Conservation (phyloP, 2,888 invertebrate genomes). For the Melitaea athalia region DNA sequence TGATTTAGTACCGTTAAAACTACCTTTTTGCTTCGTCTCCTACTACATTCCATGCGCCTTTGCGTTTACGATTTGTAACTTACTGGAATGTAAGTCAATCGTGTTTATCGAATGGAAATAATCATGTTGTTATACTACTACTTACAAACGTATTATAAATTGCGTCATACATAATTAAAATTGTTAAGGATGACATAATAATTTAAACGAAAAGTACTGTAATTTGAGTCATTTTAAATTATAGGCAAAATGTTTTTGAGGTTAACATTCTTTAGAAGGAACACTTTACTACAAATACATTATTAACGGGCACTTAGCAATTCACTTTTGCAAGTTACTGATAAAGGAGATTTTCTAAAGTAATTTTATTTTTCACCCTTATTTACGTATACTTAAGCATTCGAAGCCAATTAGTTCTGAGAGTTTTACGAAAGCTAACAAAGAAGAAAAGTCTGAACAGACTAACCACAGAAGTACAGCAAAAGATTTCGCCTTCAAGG, state of each 20-base stretch:
- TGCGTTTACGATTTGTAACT: conserved; percentile 13
- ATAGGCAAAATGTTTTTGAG: background rate
- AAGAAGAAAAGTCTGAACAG: conserved; percentile 62
- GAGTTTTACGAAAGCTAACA: conserved; percentile 58
- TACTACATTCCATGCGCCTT: conserved; percentile 52
- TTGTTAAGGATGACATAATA: too few relatives aligned
- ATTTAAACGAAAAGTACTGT: too few relatives aligned
- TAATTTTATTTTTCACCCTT: conserved; percentile 37
- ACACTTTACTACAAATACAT: conserved; percentile 20
- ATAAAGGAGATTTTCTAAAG: conserved; percentile 28
- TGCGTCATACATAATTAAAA: too few relatives aligned
- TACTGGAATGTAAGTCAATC: conserved; percentile 31
- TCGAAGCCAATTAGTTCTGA: conserved; percentile 55
- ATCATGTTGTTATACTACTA: too few relatives aligned
- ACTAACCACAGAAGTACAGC: conserved; percentile 64
- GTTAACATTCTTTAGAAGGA: conserved; percentile 6
- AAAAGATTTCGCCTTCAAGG: conserved; percentile 69
- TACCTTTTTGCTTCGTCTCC: conserved; percentile 58
- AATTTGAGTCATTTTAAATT: background rate
- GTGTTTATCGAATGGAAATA: conserved; percentile 17
- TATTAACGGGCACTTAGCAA: conserved; percentile 32
- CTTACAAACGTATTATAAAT: too few relatives aligned
- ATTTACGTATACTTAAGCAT: conserved; percentile 44
- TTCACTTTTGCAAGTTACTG: conserved; percentile 28
- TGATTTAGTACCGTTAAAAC: conserved; percentile 75